Conservation (phyloP, 2,113 vertebrate genomes). For the Pseudonaja textilis region DNA sequence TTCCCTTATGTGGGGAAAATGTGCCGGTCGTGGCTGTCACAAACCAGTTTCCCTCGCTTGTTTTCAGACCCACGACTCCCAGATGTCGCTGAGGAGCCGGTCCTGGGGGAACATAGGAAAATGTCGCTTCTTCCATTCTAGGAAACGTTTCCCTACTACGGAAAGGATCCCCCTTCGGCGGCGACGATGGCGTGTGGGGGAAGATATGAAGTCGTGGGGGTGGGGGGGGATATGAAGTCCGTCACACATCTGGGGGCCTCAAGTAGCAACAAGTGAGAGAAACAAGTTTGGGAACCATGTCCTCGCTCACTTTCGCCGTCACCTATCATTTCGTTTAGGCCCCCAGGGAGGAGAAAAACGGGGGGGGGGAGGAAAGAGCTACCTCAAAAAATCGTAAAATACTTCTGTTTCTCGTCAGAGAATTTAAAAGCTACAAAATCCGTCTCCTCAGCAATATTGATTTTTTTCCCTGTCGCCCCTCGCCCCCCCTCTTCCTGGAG, state of each 20-base stretch:
- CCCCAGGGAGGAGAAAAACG: background rate
- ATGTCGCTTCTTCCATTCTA: background rate
- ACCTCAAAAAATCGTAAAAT: slow-evolving; percentile 6
- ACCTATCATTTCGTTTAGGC: background rate
- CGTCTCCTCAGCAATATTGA: slow-evolving; percentile 78
- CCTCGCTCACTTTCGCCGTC: background rate
- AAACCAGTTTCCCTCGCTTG: background rate
- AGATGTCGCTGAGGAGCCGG: background rate
- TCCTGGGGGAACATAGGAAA: background rate
- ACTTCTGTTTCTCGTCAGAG: slow-evolving; percentile 66
- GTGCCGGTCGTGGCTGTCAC: background rate
- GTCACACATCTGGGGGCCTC: background rate
- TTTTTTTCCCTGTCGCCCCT: slow-evolving; percentile 73
- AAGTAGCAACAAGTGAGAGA: background rate
- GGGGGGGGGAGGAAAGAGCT: background rate
- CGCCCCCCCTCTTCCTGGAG: slow-evolving; percentile 36
- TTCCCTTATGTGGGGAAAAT: background rate
- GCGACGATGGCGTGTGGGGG: background rate
- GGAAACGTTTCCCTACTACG: background rate
- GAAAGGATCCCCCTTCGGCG: background rate
- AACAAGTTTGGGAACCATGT: background rate
- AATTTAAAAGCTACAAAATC: slow-evolving; percentile 79
- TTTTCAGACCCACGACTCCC: background rate
- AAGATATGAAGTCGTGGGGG: too few relatives aligned
- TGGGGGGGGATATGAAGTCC: background rate